Base-by-base conservation (phyloP, 2,113 vertebrate species). In the Neolamprologus cancellatus region DNA sequence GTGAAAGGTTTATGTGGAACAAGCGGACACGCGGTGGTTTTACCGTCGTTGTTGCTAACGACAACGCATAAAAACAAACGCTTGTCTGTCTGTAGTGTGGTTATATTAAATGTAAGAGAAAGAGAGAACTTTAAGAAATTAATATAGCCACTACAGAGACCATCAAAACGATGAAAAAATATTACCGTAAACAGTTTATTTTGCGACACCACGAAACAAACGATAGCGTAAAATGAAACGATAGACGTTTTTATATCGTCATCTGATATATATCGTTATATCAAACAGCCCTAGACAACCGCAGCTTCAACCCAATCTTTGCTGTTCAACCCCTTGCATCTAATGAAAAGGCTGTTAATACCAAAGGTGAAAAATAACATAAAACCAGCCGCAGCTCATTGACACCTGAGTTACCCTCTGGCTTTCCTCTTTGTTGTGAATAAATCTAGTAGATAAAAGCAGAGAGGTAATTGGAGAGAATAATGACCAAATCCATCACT, bases 401-500 rank as follows among this genome's bases (percentile, higher is more conserved):
- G 23, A 89, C 55, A 79, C 64, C 52, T 36, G 28, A 84, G 83
- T 25, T 25, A 32, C 61, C 34, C 28, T 81, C 83, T 83, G n/a
- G 78, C 55, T 69, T 46, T 59, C 20, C 64, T 85, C 44, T 54
- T 57, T 87, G 89, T 91, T 89, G 89, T 94, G 87, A 92, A 92
- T 93, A 90, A 91, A 93, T 94, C 91, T 81, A 81, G 61, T 2
- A 88, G 92, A 94, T 94, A 93, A 94, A 90, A 69, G 79, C 69
- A 18, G 41, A 84, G 86, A 78, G 87, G 93, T 91, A 93, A 90
- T 90, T 90, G 86, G 44, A 54, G 83, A 87, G 34, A 32, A 48
- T 93, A 95, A 95, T 91, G 94, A 93, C 83, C 80, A 81, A 84
- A 95, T 95, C 91, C 80, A 94, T 95, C 93, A 94, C 82, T 79